A percentile compares a stretch with the other conserved stretches of the same genome.
Conservation (phyloP, 2,797 vertebrate genomes). For the Rhynchonycteris naso region DNA sequence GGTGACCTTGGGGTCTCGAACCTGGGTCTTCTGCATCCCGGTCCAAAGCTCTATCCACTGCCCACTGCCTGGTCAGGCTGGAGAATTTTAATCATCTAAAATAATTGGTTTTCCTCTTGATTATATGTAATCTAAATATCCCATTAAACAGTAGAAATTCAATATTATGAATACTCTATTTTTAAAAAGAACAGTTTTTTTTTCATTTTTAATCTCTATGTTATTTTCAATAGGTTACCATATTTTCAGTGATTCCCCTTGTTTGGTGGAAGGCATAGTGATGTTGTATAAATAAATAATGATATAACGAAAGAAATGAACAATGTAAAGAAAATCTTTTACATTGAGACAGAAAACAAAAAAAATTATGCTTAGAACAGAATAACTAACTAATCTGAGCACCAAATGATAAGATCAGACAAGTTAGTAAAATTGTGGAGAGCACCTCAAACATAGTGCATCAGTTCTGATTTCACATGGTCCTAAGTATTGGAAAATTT, state of each 20-base stretch:
- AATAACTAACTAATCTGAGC: not conserved
- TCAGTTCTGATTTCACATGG: not conserved
- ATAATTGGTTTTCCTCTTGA: slow-evolving; percentile 30
- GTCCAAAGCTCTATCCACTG: too few species aligned
- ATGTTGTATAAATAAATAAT: not conserved
- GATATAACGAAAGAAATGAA: not conserved
- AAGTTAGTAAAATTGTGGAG: not conserved
- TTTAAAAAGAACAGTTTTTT: slow-evolving; percentile 9
- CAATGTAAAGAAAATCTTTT: not conserved
- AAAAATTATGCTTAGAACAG: not conserved
- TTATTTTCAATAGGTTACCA: not conserved
- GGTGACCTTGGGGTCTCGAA: too few species aligned
- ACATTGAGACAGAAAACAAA: not conserved
- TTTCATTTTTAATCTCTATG: not conserved
- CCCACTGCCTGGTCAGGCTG: too few species aligned
- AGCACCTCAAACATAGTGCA: accelerated
- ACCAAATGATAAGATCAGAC: not conserved
- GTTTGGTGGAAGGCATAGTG: not conserved
- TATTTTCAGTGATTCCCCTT: not conserved
- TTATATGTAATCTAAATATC: slow-evolving; percentile 52
- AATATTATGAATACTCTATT: slow-evolving; percentile 19
- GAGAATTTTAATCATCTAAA: slow-evolving; percentile 47
- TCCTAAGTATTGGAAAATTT: not conserved
- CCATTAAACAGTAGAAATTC: slow-evolving; percentile 48
- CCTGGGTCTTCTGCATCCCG: too few species aligned